Evolutionary conservation across 2,113 vertebrate genomes (phyloP).

Genomic region (Tautogolabrus adspersus): DNA sequence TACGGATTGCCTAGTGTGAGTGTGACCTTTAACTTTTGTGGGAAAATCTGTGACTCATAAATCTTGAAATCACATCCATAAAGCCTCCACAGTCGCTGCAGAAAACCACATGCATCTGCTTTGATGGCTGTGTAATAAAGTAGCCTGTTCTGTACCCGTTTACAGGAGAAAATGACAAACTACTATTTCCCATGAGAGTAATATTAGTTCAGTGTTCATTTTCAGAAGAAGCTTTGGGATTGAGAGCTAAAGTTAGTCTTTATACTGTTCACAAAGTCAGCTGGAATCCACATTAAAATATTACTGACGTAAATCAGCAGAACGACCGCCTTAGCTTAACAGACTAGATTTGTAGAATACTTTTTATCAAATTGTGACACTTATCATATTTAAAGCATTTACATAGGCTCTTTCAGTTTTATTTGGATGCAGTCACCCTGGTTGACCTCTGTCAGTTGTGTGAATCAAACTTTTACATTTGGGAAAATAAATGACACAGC

Average conservation of each 20-base stretch:
- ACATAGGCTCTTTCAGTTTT: constrained; percentile 10
- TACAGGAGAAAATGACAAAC: constrained; percentile 31
- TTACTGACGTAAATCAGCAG: not conserved
- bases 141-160: not conserved
- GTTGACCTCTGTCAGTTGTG: constrained; percentile 4
- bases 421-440: constrained; percentile 10
- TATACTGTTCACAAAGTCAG: constrained; percentile 34
- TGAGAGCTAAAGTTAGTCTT: constrained; percentile 36
- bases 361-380: not conserved
- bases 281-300: constrained; percentile 43
- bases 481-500: constrained; percentile 48
- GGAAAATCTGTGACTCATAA: too few species aligned
- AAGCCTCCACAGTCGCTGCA: not conserved
- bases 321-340: not conserved
- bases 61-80: not conserved
- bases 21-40: too few species aligned
- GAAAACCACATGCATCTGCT: not conserved
- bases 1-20: too few species aligned
- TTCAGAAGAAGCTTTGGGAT: constrained; percentile 41
- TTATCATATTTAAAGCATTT: not conserved
- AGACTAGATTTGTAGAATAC: not conserved
- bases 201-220: constrained; percentile 1
- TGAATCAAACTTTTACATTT: constrained; percentile 35
- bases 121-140: not conserved
- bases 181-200: constrained; percentile 38